phyloP scores from a whole-genome alignment of 2,113 vertebrate species.

The Tragulus kanchil region DNA sequence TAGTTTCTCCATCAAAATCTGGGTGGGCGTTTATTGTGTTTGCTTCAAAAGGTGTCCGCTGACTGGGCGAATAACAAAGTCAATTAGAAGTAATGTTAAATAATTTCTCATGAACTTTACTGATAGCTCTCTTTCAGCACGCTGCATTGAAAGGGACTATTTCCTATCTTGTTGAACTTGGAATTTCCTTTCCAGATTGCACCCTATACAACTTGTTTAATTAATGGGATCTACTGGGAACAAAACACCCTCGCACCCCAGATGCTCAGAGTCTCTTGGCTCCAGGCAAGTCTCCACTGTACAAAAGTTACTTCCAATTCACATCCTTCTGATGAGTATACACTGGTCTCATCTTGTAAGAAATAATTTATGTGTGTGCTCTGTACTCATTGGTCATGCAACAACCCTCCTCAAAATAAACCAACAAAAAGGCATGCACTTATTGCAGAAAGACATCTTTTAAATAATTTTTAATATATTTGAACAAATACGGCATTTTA shows the following conservation, averaged over 20 bases:
- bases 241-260: too few relatives aligned
- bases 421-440: not conserved
- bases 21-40: not conserved
- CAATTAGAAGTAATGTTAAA: not conserved
- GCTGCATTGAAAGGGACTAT: not conserved
- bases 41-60: not conserved
- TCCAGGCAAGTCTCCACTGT: not conserved
- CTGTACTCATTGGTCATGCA: not conserved
- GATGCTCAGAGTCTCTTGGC: too few relatives aligned
- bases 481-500: not conserved
- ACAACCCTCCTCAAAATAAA: not conserved
- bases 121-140: not conserved
- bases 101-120: not conserved
- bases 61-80: not conserved
- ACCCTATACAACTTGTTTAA: constrained; percentile 96
- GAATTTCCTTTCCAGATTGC: constrained; percentile 91
- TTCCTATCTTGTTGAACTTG: constrained; percentile 13
- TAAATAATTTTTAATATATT: constrained; percentile 47
- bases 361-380: not conserved
- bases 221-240: too few relatives aligned
- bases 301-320: not conserved
- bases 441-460: constrained; percentile 1
- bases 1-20: not conserved
- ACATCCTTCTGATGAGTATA: not conserved
- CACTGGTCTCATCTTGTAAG: not conserved